Conservation (phyloP, 2,113 vertebrate species). For the Aix galericulata region DNA sequence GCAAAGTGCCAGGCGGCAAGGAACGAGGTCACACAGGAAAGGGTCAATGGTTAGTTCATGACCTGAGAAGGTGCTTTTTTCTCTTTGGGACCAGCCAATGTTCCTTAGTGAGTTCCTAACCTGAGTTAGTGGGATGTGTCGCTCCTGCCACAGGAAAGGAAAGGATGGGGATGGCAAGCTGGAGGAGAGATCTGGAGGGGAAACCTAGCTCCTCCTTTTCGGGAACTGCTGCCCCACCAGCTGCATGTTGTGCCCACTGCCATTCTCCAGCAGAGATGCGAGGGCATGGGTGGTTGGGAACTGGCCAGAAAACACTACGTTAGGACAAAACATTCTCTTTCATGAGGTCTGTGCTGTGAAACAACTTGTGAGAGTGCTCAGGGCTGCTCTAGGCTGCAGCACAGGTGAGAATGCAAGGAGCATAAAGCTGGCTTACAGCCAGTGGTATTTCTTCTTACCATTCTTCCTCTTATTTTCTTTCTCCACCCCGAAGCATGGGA, state of each 20-base stretch:
- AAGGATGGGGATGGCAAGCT: not conserved
- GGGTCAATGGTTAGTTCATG: not conserved
- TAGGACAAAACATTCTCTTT: not conserved
- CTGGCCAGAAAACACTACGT: rapidly evolving
- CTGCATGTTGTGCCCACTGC: not conserved
- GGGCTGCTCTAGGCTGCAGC: not conserved
- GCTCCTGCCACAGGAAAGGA: not conserved
- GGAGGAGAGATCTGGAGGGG: not conserved
- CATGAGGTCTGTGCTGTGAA: not conserved
- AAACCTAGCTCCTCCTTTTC: too few species aligned
- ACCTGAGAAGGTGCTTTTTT: not conserved
- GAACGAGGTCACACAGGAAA: not conserved
- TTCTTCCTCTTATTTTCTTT: conserved; percentile 33
- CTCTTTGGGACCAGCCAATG: rapidly evolving
- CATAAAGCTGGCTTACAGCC: not conserved
- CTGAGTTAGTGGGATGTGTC: rapidly evolving
- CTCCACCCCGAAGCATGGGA: conserved; percentile 44
- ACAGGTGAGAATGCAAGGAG: conserved; percentile 5
- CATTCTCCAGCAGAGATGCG: rapidly evolving
- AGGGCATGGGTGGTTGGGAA: not conserved
- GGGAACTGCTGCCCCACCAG: rapidly evolving
- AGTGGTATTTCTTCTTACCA: not conserved
- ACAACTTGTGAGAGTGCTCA: rapidly evolving
- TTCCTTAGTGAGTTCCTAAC: not conserved
- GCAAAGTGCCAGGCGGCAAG: not conserved